A percentile compares a stretch with the other conserved stretches of the same genome.
Conservation (phyloP, 2,888 invertebrate species). For the Alviniconcha strummeri region DNA sequence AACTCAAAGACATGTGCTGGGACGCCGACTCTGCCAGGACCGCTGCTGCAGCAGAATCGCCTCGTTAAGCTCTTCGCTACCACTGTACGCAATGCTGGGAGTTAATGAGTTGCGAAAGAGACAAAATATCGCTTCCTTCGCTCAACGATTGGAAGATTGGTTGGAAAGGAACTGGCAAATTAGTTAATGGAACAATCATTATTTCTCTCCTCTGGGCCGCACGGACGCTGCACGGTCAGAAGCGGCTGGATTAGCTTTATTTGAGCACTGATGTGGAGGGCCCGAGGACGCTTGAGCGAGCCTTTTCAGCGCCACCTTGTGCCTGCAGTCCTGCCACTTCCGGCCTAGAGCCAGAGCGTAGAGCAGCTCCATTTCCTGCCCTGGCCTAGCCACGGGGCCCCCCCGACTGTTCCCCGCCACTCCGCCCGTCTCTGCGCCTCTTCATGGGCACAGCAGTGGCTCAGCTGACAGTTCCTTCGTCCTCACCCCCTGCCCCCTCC, state of each 20-base stretch:
- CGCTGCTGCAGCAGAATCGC: too few relatives aligned
- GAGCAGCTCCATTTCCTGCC: constrained; percentile 26
- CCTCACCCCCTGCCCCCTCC: not conserved
- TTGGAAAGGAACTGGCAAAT: constrained; percentile 37
- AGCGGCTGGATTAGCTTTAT: constrained; percentile 41
- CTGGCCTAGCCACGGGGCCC: not conserved
- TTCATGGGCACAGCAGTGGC: constrained; percentile 18
- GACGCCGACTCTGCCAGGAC: too few relatives aligned
- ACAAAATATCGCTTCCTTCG: constrained; percentile 36
- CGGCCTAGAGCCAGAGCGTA: constrained; percentile 21
- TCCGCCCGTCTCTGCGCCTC: not conserved
- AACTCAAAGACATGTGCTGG: too few relatives aligned
- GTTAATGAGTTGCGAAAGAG: constrained; percentile 37
- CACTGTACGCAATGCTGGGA: not conserved
- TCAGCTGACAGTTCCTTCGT: constrained; percentile 18
- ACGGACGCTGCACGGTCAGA: constrained; percentile 10
- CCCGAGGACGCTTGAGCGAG: constrained; percentile 37
- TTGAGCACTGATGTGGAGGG: constrained; percentile 32
- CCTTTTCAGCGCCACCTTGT: constrained; percentile 37
- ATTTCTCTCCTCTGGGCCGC: constrained; percentile 40
- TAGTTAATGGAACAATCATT: constrained; percentile 45
- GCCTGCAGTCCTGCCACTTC: constrained; percentile 22
- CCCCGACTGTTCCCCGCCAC: not conserved
- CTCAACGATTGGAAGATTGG: constrained; percentile 5
- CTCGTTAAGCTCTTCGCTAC: not conserved